Percentiles rank a stretch among this genome's conserved stretches.
These are phyloP conservation scores for Sphenopsis melanotis DNA, from an alignment of 2,797 vertebrate genomes.

Conservation along the genomic window DNA sequence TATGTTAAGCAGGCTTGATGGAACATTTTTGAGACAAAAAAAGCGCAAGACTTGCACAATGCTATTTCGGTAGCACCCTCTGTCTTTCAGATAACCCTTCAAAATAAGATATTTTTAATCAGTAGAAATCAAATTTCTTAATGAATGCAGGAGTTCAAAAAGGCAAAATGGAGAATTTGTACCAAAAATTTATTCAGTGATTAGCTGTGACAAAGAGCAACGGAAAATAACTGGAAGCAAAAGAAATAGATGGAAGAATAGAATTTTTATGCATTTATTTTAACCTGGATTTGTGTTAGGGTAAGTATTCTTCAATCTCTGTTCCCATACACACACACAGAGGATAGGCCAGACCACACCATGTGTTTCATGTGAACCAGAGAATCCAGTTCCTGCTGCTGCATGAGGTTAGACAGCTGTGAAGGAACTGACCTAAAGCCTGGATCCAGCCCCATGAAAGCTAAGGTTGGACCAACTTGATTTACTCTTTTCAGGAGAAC, in stretches of 20 bases:
- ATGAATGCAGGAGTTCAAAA: not conserved
- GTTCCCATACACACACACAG: not conserved
- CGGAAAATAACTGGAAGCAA: not conserved
- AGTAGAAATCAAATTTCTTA: slow-evolving; percentile 2
- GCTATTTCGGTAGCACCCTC: not conserved
- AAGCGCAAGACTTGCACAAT: not conserved
- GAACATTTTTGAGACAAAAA: slow-evolving; percentile 23
- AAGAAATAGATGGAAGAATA: not conserved
- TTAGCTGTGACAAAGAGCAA: not conserved
- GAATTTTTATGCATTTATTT: not conserved
- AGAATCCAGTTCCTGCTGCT: not conserved
- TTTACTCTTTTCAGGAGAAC: not conserved
- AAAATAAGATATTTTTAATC: not conserved
- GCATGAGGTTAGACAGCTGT: not conserved
- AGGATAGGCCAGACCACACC: not conserved
- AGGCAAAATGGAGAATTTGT: not conserved
- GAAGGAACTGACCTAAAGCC: not conserved
- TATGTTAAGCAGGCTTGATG: not conserved
- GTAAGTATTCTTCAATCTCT: not conserved
- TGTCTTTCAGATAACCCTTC: not conserved
- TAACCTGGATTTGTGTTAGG: not conserved
- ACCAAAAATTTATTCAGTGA: not conserved
- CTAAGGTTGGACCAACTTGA: not conserved
- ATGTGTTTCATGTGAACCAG: not conserved
- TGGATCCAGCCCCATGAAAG: not conserved